Base-by-base conservation (phyloP, 2,113 vertebrate genomes). In the Egretta garzetta region DNA sequence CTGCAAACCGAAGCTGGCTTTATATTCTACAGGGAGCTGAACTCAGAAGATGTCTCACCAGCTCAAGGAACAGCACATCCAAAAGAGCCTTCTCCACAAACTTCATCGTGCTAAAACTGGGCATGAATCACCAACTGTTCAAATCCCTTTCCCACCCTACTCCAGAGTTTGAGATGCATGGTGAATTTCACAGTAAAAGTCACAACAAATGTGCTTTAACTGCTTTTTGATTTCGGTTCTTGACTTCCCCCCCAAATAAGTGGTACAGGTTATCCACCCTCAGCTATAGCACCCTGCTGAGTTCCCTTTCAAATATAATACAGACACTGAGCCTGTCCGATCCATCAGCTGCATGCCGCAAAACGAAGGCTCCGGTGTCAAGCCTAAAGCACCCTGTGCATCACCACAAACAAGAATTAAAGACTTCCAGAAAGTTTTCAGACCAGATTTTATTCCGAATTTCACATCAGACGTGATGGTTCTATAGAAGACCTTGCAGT, bases 31-130 rank as follows among this genome's bases (percentile, higher is more conserved):
- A 83, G 83, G 2, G 2, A 53, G 55, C 0, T 10, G 18, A 80
- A 74, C 71, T 64, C 47, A 3, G 62, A 39, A 21, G 43, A 14
- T 6, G n/a, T 7, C 93, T 63, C 91, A 58, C 16, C 74, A 64
- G 83, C 80, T 84, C 63, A 39, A 43, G 33, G 64, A 86, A 58
- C 0, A 41, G 9, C 3, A 43, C 58, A 43, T 9, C 41, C 50
- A 14, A 10, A 60, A 58, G 33, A 62, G 33, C 9, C 3, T 62
- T 74, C 80, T 27, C 56, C 28, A 63, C 0, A 0, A 58, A 14
- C 24, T 24, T 32, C 2, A 2, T 24, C 19, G 1, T 0, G 1
- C 73, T 55, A 17, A 72, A 82, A 56, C 11, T 1, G 4, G 63
- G 30, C 49, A 53, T 0, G 0, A 35, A 49, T 3, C 66, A 11